A percentile compares a stretch with the other conserved stretches of the same genome.
Conservation (phyloP, 2,113 vertebrate genomes). For the Peromyscus maniculatus region DNA sequence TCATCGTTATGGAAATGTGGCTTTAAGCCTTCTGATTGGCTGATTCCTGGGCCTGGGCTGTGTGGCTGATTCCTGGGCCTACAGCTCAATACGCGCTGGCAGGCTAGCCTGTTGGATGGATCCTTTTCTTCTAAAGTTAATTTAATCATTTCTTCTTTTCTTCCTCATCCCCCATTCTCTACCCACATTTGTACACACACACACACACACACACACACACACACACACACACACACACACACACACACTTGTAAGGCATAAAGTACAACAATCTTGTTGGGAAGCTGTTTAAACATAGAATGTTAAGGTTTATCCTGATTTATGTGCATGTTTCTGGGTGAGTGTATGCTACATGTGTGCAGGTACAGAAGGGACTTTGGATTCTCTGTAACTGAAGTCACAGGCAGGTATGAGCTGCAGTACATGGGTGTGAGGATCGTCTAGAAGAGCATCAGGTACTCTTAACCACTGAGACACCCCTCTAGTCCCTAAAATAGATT, state of each 20-base stretch:
- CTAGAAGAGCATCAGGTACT: not conserved
- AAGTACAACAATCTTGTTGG: not conserved
- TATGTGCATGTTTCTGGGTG: not conserved
- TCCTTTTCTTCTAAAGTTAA: not conserved
- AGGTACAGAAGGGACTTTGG: not conserved
- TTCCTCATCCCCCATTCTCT: not conserved
- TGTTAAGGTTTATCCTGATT: not conserved
- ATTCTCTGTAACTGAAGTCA: not conserved
- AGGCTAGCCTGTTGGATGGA: not conserved
- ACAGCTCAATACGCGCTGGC: not conserved
- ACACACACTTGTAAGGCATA: not conserved
- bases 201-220: not conserved
- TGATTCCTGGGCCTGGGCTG: not conserved
- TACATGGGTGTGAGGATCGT: not conserved
- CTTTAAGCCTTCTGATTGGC: conserved; percentile 80
- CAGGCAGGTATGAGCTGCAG: not conserved
- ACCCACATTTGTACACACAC: not conserved
- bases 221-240: not conserved
- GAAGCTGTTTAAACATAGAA: not conserved
- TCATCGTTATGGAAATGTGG: conserved; percentile 78
- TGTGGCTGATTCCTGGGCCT: too few species aligned
- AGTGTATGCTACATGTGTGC: not conserved
- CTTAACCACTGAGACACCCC: not conserved
- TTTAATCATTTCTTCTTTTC: not conserved
- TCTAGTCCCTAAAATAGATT: not conserved